These are phyloP conservation scores for Sebastiscus albofasciatus DNA, from an alignment of 2,797 vertebrate species.

Conservation along the genomic window DNA sequence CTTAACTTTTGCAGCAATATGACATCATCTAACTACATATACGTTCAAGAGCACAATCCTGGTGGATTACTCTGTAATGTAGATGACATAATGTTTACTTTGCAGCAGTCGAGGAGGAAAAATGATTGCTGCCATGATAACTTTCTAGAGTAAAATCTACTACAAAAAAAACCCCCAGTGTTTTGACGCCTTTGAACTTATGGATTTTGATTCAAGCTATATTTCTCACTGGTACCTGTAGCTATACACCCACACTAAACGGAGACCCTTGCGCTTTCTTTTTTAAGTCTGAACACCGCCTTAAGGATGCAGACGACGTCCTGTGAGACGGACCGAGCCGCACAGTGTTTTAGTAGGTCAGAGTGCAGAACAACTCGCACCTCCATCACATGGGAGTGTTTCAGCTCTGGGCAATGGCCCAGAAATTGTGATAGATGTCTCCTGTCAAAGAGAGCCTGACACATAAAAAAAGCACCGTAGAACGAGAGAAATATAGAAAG, in stretches of 20 bases:
- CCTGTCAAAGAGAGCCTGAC: slow-evolving; percentile 40
- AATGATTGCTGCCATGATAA: background rate
- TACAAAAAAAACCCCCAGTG: background rate
- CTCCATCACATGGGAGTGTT: slow-evolving; percentile 58
- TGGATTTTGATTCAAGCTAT: background rate
- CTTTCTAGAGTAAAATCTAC: background rate
- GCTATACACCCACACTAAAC: background rate
- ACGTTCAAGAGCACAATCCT: background rate
- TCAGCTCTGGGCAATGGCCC: slow-evolving; percentile 51
- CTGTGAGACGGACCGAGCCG: background rate
- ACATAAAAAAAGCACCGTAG: slow-evolving; percentile 36
- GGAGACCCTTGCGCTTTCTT: background rate
- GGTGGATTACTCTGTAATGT: background rate
- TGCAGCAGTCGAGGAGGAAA: background rate
- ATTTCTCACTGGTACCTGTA: background rate
- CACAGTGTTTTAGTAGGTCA: slow-evolving; percentile 48
- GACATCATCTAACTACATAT: background rate
- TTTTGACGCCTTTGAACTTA: background rate
- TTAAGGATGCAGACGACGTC: background rate
- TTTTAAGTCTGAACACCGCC: background rate
- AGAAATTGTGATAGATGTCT: slow-evolving; percentile 59
- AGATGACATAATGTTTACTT: background rate
- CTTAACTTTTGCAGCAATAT: background rate
- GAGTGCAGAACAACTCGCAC: slow-evolving; percentile 52
- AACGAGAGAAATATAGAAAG: slow-evolving; percentile 9